A percentile compares a stretch with the other conserved stretches of the same genome.
phyloP scores from a whole-genome alignment of 2,888 invertebrate species.

The Polydrusus tereticollis region DNA sequence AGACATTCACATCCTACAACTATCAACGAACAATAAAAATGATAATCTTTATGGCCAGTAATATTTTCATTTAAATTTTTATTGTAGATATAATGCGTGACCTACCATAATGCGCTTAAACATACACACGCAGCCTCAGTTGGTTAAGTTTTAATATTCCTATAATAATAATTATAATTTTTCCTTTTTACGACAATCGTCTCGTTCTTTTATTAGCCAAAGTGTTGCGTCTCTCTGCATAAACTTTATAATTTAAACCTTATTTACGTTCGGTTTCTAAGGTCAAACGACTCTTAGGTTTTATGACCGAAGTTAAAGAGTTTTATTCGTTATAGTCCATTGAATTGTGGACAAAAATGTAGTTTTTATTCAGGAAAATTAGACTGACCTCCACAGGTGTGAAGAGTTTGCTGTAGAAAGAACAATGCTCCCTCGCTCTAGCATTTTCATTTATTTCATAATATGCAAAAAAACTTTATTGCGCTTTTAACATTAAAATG shows the following conservation, averaged over 20 bases:
- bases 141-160: constrained; percentile 22
- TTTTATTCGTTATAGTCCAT: constrained; percentile 25
- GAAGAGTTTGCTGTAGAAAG: neutral
- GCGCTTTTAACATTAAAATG: too few relatives aligned
- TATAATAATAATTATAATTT: constrained; percentile 27
- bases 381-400: constrained; percentile 27
- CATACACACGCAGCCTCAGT: neutral
- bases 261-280: constrained; percentile 26
- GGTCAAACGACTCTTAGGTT: constrained; percentile 36
- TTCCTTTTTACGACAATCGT: constrained; percentile 6
- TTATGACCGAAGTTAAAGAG: constrained; percentile 32
- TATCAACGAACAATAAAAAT: constrained; percentile 10
- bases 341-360: constrained; percentile 21
- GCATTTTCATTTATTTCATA: too few relatives aligned
- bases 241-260: constrained; percentile 31
- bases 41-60: constrained; percentile 5
- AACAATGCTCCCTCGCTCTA: too few relatives aligned
- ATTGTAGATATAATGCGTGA: constrained; percentile 9
- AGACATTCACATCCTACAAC: neutral
- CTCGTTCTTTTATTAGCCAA: neutral
- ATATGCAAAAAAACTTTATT: too few relatives aligned
- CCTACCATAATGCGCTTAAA: constrained; percentile 16
- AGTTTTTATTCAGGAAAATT: constrained; percentile 24
- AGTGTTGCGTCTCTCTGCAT: constrained; percentile 20
- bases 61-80: constrained; percentile 43